Evolutionary conservation across 2,888 invertebrate genomes (phyloP), one percentile per base, ranked within the genome.

Genomic region (Hemicrepidius hirtus): DNA sequence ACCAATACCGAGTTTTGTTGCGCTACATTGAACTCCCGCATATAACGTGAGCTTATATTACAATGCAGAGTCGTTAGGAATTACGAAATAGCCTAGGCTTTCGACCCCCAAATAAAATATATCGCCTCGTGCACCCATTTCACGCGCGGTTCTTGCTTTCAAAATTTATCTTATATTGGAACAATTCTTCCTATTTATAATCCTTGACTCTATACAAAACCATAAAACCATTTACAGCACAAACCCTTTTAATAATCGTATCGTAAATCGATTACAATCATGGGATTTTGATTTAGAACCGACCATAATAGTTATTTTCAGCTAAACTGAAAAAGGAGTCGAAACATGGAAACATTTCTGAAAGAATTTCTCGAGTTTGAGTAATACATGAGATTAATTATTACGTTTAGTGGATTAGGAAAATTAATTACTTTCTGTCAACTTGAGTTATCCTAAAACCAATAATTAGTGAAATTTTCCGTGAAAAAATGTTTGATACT

Each of bases 1-100:
- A 74, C 75, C 74, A 73, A 76, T 77, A 68, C 70, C 44, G 68
- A 71, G 66, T 75, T 76, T 74, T 75, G 71, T 41, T 53, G 60
- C 70, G 75, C 71, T 69, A 74, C 77, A 75, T 75, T 73, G 73
- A 76, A 64, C 74, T 71, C 66, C 24, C 24, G 53, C 59, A 41
- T 60, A 60, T 50, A 44, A 67, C 44, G 63, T 60, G 65, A 44
- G 66, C 68, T 44, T 60, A 64, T 57, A 68, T 74, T 67, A 70
- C 74, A 68, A 66, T 68, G 70, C 65, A 53, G 55, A 66, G 35
- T 70, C 73, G 68, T 67, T 71, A 68, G 65, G 76, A 74, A 76
- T 73, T 72, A 73, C 63, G 62, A 65, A 74, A 74, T 72, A 68
- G 69, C 72, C 63, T 50, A 68, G 62, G 49, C 21, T 70, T 40